phyloP scores from a whole-genome alignment of 2,113 vertebrate genomes.

The Channa argus region DNA sequence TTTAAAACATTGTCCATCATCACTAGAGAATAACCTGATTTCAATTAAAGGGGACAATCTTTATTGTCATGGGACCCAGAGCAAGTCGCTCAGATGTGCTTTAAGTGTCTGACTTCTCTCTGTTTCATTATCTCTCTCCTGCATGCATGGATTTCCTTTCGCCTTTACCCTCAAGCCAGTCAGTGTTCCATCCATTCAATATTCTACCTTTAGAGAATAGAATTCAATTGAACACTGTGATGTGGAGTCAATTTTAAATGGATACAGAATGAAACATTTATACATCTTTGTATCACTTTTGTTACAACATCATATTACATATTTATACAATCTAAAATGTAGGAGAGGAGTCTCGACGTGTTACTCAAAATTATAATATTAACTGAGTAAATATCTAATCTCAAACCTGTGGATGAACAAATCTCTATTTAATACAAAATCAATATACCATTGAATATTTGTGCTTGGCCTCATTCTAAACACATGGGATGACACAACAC shows the following conservation, averaged over 20 bases:
- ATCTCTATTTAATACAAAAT: slow-evolving; percentile 1
- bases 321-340: neutral
- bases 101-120: slow-evolving; percentile 59
- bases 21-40: slow-evolving; percentile 64
- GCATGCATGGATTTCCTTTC: slow-evolving; percentile 75
- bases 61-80: slow-evolving; percentile 70
- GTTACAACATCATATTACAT: neutral
- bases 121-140: slow-evolving; percentile 72
- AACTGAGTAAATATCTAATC: neutral
- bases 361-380: neutral
- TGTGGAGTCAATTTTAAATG: slow-evolving; percentile 45
- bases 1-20: slow-evolving; percentile 69
- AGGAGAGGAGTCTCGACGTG: neutral
- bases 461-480: neutral
- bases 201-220: slow-evolving; percentile 49
- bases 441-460: neutral
- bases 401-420: neutral
- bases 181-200: slow-evolving; percentile 57
- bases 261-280: slow-evolving; percentile 51
- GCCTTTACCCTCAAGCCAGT: slow-evolving; percentile 54
- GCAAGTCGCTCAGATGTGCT: slow-evolving; percentile 49
- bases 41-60: slow-evolving; percentile 79
- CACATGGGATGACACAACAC: neutral
- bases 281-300: slow-evolving; percentile 10
- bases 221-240: slow-evolving; percentile 68